Evolutionary conservation across 2,113 vertebrate species (phyloP), one percentile per base, ranked within the genome.

Genomic region (Esox niger): DNA sequence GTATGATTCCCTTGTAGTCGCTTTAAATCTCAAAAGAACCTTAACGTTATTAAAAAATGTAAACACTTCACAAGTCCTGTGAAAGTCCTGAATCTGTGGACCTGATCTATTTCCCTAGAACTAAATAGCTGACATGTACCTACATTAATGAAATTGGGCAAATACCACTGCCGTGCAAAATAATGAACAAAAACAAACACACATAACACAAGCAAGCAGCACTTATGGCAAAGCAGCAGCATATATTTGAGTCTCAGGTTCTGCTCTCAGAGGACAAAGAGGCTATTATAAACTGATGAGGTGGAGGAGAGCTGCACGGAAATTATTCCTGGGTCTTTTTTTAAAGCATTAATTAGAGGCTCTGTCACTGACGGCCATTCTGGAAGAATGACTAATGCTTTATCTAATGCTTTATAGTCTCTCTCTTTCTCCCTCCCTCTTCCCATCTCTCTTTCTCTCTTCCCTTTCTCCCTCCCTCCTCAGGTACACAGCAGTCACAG

Each of bases 271-370:
- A 83, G 84, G 80, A 86, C 72, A 13, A 79, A 84, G 64, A 74
- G 32, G 70, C 80, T 73, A 85, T 89, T 88, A 88, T 87, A 79
- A 87, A 88, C 79, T 84, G 84, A 88, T 89, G 86, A 88, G 86
- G 82, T 81, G 85, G 81, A 86, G 85, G 82, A 76, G 85, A 83
- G 78, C 81, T 73, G 78, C 75, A 82, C 80, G 77, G 74, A 85
- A 87, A 87, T 90, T 80, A 84, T 82, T 86, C 81, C 65, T 72
- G 33, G 70, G 73, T 77, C 83, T 82, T 87, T 86, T 88, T 87
- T 83, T 83, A 80, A 79, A 75, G 81, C 83, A 81, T 87, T 86
- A 90, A 90, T 90, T 89, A 85, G 86, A 82, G 84, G 73, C 83
- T 87, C 80, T 84, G 87, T 86, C 84, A 83, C 79, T 62, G 72